phyloP scores from a whole-genome alignment of 2,888 invertebrate species.

The Piscicola geometra region DNA sequence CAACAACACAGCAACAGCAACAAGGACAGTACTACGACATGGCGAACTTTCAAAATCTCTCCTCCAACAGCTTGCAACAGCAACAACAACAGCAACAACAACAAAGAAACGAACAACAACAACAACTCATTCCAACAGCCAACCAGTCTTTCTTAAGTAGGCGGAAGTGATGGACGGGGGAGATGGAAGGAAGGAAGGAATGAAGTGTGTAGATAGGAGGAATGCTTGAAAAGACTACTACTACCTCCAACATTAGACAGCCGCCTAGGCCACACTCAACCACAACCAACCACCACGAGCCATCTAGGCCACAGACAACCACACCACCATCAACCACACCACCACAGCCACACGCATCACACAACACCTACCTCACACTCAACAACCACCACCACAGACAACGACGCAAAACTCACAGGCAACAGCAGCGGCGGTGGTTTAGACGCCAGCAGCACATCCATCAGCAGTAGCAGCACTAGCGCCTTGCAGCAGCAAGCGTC shows the following conservation, averaged over 20 bases:
- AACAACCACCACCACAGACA: not conserved
- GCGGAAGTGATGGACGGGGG: too few species aligned
- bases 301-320: too few species aligned
- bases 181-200: not conserved
- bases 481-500: slow-evolving; percentile 31
- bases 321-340: too few species aligned
- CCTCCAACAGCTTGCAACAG: slow-evolving; percentile 6
- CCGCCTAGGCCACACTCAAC: too few species aligned
- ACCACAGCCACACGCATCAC: too few species aligned
- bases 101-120: not conserved
- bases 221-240: too few species aligned
- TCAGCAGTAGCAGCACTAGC: slow-evolving; percentile 17
- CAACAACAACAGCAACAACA: not conserved
- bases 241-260: too few species aligned
- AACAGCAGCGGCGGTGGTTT: slow-evolving; percentile 21
- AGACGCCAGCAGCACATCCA: slow-evolving; percentile 18
- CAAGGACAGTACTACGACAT: not conserved
- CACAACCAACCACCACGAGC: too few species aligned
- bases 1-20: slow-evolving; percentile 7
- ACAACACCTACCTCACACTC: too few species aligned
- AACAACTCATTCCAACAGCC: slow-evolving; percentile 2
- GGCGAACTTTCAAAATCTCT: not conserved
- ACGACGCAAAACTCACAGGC: slow-evolving; percentile 33
- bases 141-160: not conserved
- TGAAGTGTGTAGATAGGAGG: too few species aligned